Conservation (phyloP, 2,113 vertebrate genomes). For the Podarcis raffonei region DNA sequence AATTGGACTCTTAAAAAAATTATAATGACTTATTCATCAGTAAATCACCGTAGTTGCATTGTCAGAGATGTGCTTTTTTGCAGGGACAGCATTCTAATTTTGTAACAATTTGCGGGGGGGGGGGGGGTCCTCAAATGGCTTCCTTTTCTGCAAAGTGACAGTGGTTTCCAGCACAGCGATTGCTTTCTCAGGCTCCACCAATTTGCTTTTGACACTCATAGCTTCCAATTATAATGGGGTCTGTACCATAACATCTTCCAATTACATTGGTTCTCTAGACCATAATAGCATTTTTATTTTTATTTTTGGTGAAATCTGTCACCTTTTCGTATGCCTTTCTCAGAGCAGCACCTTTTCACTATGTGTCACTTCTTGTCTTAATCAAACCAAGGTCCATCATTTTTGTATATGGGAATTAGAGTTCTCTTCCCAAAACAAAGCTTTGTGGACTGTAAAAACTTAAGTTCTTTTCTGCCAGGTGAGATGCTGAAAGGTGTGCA, state of each 20-base stretch:
- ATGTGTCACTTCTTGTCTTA: not conserved
- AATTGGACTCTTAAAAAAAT: conserved; percentile 10
- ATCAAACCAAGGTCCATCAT: not conserved
- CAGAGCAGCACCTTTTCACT: conserved; percentile 7
- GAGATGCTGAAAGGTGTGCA: not conserved
- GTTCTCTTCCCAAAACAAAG: not conserved
- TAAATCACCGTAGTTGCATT: conserved; percentile 45
- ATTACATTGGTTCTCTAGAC: no score
- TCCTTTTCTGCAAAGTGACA: conserved; percentile 30
- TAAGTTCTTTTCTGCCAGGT: not conserved
- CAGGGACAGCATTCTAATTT: conserved; percentile 32
- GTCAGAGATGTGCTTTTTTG: not conserved
- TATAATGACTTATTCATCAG: conserved; percentile 35
- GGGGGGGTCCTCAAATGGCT: conserved; percentile 9
- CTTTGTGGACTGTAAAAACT: not conserved
- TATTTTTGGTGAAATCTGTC: not conserved
- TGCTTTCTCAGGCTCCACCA: conserved; percentile 38
- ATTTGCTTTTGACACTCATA: conserved; percentile 33
- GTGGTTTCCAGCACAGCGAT: conserved; percentile 35
- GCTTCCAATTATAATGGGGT: conserved; percentile 32
- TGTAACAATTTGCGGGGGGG: conserved; percentile 18
- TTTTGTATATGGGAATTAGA: not conserved
- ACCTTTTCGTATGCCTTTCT: conserved; percentile 34
- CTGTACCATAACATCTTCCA: conserved; percentile 26
- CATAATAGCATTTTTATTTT: no score